These are phyloP conservation scores for Triplophysa bombifrons DNA, from an alignment of 2,797 vertebrate species.

Conservation along the genomic window DNA sequence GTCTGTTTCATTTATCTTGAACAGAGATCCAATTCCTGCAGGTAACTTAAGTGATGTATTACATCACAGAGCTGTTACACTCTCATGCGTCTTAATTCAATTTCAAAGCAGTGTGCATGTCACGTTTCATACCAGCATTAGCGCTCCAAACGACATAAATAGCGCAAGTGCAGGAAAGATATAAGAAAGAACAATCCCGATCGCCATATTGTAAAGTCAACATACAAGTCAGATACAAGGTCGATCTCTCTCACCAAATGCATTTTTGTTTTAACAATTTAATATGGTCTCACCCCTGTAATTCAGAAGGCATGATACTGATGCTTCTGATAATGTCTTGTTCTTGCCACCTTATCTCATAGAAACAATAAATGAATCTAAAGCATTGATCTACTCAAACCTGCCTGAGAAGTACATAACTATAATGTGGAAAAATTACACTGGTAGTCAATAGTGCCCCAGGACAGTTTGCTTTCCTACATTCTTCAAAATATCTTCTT, in stretches of 20 bases:
- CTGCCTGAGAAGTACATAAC: background rate
- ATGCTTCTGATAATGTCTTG: too few relatives aligned
- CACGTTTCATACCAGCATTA: constrained; percentile 21
- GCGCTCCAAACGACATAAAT: background rate
- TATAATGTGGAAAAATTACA: too few relatives aligned
- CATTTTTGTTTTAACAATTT: background rate
- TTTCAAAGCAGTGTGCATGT: constrained; percentile 5
- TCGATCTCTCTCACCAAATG: too few relatives aligned
- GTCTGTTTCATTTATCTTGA: constrained; percentile 36
- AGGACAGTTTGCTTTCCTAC: too few relatives aligned
- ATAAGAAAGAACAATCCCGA: too few relatives aligned
- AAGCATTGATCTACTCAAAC: background rate
- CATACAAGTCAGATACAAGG: too few relatives aligned
- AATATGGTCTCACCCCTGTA: background rate
- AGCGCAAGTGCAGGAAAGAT: too few relatives aligned
- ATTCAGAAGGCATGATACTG: too few relatives aligned
- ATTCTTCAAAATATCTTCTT: too few relatives aligned
- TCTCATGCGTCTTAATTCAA: constrained; percentile 50
- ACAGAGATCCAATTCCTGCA: constrained; percentile 24
- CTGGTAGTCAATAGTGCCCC: too few relatives aligned
- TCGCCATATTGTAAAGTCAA: too few relatives aligned
- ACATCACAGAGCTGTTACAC: constrained; percentile 24
- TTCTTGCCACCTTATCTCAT: background rate
- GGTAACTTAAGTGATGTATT: constrained; percentile 20
- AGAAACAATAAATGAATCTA: constrained; percentile 13